Evolutionary conservation across 2,888 invertebrate genomes (phyloP), one percentile per base, ranked within the genome.

Genomic region (Oscheius sp.): DNA sequence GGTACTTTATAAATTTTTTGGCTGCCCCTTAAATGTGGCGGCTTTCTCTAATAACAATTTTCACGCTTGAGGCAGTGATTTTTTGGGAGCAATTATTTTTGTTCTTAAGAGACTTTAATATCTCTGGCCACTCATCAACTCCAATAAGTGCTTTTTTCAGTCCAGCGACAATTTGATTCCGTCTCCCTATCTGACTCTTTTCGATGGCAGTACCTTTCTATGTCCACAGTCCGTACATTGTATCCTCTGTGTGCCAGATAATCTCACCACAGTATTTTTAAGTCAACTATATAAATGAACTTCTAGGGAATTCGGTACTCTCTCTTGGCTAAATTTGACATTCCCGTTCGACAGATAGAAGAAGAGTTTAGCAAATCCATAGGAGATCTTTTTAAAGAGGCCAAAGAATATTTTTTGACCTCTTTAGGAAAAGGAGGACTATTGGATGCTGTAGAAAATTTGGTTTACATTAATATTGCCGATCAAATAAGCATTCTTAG

Each of bases 221-320:
- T 69, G 68, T 33, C 59, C 64, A 14, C 61, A 68, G n/a, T 62
- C 57, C 30, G 51, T 72, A 17, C 73, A 73, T 41, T 73, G 70
- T 36, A 20, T 75, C 59, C 61, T 73, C 62, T 75, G 75, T 38
- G 65, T 72, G 41, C 73, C 75, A 4, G 70, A 73, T 56, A 68
- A 72, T 20, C 44, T 59, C 6, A 17, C 44, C 2, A 70, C 68
- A n/a, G 71, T 67, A 24, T 45, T 26, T 30, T 49, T 41, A 17
- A 3, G n/a, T 41, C 41, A 6, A 12, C 14, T 41, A 65, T 51
- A n/a, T 32, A 8, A 17, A 14, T 28, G 30, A 22, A 54, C 5
- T 28, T 64, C 41, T n/a, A 24, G 64, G 33, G 12, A 32, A 28
- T 45, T 5, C 33, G 26, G 8, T 26, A 24, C 17, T 24, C 45